These are phyloP conservation scores for Pseudoips prasinana DNA, from an alignment of 2,888 invertebrate genomes.

Conservation along the genomic window DNA sequence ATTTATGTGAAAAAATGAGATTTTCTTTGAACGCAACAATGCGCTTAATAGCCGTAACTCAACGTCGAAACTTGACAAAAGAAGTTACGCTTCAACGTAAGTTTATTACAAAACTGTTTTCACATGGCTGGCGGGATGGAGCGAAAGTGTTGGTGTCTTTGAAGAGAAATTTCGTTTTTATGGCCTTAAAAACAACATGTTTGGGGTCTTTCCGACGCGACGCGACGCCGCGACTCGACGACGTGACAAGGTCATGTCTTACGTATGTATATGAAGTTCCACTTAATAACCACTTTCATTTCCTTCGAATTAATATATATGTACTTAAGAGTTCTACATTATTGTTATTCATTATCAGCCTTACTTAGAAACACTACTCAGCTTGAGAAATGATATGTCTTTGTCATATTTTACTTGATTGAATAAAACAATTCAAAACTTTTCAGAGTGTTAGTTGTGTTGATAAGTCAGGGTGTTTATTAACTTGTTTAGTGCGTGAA, in stretches of 20 bases:
- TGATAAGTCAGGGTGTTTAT: too few species aligned
- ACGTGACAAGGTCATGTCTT: constrained; percentile 14
- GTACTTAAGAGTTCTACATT: too few species aligned
- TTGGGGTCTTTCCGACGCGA: constrained; percentile 1
- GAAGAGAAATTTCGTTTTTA: constrained; percentile 47
- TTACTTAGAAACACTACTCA: too few species aligned
- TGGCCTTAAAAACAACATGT: constrained; percentile 38
- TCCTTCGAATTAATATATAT: constrained; percentile 16
- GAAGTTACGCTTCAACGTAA: constrained; percentile 34
- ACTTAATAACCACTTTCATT: constrained; percentile 8
- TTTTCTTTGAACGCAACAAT: constrained; percentile 18
- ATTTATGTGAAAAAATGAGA: constrained; percentile 6
- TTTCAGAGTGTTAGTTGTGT: too few species aligned
- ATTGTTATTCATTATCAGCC: too few species aligned
- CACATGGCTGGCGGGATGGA: constrained; percentile 22
- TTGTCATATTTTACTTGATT: too few species aligned
- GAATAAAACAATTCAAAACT: too few species aligned
- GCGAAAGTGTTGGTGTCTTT: constrained; percentile 54
- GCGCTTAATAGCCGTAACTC: constrained; percentile 33
- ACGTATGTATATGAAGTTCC: constrained; percentile 16
- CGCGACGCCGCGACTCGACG: neutral
- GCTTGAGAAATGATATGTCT: too few species aligned
- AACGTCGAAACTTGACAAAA: constrained; percentile 29
- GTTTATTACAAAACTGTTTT: constrained; percentile 31
- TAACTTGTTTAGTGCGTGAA: too few species aligned